A percentile compares a stretch with the other conserved stretches of the same genome.
Conservation (phyloP, 2,888 invertebrate genomes). For the Helleia helle region DNA sequence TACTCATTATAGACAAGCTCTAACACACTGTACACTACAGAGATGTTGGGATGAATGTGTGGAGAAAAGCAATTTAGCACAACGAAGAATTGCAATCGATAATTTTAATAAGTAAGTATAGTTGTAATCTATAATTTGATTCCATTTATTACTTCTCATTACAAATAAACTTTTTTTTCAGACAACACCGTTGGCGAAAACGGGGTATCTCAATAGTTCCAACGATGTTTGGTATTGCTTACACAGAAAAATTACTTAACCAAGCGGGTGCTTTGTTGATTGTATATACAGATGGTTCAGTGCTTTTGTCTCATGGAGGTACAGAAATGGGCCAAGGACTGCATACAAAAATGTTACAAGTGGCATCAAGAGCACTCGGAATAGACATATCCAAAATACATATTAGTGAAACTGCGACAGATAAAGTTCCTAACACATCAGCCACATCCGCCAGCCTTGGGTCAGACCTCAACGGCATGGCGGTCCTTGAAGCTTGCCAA, state of each 20-base stretch:
- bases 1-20: conserved; percentile 84
- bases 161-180: conserved; percentile 45
- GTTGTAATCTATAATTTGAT: not conserved
- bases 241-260: conserved; percentile 83
- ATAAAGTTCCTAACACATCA: conserved; percentile 93
- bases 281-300: conserved; percentile 91
- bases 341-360: conserved; percentile 96
- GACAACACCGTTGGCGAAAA: conserved; percentile 88
- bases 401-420: conserved; percentile 87
- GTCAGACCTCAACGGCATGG: conserved; percentile 94
- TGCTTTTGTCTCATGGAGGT: conserved; percentile 92
- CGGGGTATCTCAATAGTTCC: conserved; percentile 88
- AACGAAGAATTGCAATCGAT: conserved; percentile 73
- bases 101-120: conserved; percentile 79
- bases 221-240: conserved; percentile 89
- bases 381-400: conserved; percentile 83
- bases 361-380: conserved; percentile 82
- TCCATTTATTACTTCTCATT: not conserved
- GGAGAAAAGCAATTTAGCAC: conserved; percentile 75
- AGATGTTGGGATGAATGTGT: conserved; percentile 88
- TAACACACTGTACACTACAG: conserved; percentile 81
- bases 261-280: conserved; percentile 92
- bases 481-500: conserved; percentile 87
- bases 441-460: conserved; percentile 92
- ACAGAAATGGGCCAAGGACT: conserved; percentile 98